Percentiles rank a stretch among this genome's conserved stretches.
Evolutionary conservation across 2,113 vertebrate species (phyloP).

Genomic region (Romanogobio albipinnatus): DNA sequence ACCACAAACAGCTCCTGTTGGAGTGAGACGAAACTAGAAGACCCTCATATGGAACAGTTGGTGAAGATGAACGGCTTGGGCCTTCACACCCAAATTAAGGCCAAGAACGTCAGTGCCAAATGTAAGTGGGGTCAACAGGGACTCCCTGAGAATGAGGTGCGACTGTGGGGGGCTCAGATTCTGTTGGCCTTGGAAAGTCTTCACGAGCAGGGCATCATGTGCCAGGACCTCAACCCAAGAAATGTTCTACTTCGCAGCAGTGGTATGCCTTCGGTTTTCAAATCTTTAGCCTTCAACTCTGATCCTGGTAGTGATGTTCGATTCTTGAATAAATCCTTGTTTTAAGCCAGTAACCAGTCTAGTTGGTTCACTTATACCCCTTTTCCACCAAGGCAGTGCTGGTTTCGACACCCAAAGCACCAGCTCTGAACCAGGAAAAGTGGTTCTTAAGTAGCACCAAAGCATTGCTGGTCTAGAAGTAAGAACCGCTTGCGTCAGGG

Average conservation of each 20-base stretch:
- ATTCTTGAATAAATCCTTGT: too few relatives aligned
- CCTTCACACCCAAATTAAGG: conserved; percentile 62
- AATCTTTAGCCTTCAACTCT: neutral
- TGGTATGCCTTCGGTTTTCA: conserved; percentile 72
- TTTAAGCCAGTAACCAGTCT: too few relatives aligned
- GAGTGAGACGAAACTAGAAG: conserved; percentile 14
- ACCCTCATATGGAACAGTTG: conserved; percentile 28
- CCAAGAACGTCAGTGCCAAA: conserved; percentile 39
- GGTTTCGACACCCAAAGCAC: too few relatives aligned
- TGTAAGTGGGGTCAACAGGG: conserved; percentile 66
- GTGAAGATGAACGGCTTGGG: conserved; percentile 76
- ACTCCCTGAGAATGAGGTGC: conserved; percentile 83
- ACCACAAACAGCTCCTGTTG: neutral
- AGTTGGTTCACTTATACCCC: too few relatives aligned
- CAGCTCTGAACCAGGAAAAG: too few relatives aligned
- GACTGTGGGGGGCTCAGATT: conserved; percentile 90
- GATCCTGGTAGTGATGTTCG: neutral
- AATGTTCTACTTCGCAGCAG: conserved; percentile 89
- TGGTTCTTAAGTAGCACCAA: too few relatives aligned
- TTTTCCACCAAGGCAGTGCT: too few relatives aligned
- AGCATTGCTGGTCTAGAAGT: too few relatives aligned
- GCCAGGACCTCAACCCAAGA: conserved; percentile 93
- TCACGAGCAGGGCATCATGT: conserved; percentile 93
- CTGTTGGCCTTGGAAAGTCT: conserved; percentile 91
- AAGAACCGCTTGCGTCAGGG: too few relatives aligned